Percentiles rank a stretch among this genome's conserved stretches.
These are phyloP conservation scores for Dicycla oo DNA, from an alignment of 2,888 invertebrate genomes.

Conservation along the genomic window DNA sequence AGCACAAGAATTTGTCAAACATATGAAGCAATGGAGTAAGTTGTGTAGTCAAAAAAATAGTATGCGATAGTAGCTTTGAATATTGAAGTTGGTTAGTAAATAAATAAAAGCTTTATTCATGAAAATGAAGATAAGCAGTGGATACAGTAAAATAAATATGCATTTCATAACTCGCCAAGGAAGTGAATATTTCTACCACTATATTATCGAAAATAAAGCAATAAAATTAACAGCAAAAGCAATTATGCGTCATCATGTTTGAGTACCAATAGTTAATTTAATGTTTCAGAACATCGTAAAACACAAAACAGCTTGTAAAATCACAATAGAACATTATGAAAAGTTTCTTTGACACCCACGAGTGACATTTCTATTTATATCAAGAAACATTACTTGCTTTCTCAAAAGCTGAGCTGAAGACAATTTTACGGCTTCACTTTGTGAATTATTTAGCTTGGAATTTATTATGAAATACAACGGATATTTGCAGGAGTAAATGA, in stretches of 20 bases:
- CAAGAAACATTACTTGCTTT: conserved; percentile 2
- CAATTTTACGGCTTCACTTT: background rate
- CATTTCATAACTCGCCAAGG: background rate
- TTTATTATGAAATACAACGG: conserved; percentile 6
- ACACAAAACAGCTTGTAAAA: conserved; percentile 18
- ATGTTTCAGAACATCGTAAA: conserved; percentile 50
- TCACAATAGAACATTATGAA: conserved; percentile 25
- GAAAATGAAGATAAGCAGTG: too few relatives aligned
- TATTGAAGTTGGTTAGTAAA: too few relatives aligned
- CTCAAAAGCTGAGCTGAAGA: background rate
- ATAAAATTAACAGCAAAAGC: conserved; percentile 36
- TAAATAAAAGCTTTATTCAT: too few relatives aligned
- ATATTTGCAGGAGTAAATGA: conserved; percentile 1
- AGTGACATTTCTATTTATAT: conserved; percentile 4
- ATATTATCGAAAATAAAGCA: conserved; percentile 13
- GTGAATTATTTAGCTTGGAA: conserved; percentile 2
- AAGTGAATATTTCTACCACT: background rate
- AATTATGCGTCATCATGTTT: conserved; percentile 38
- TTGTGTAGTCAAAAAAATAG: too few relatives aligned
- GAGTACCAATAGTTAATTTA: conserved; percentile 32
- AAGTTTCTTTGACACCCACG: conserved; percentile 16
- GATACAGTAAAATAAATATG: background rate
- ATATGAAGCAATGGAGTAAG: too few relatives aligned
- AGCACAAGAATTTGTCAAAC: too few relatives aligned
- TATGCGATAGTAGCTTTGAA: too few relatives aligned